Conservation (phyloP, 2,797 vertebrate species). For the Takifugu rubripes region DNA sequence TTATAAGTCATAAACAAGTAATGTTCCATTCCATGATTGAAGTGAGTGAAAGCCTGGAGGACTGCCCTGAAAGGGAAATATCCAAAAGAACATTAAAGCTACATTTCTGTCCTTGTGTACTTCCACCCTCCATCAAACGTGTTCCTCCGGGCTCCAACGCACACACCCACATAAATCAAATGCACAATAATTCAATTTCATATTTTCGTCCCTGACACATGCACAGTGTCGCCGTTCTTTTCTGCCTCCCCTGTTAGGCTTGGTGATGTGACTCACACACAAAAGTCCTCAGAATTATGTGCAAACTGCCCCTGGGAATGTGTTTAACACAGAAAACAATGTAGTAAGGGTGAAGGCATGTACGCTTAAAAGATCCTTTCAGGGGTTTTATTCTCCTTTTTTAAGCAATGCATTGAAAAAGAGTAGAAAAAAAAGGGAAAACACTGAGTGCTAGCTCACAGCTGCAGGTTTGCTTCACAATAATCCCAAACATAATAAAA, state of each 20-base stretch:
- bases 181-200: slow-evolving; percentile 64
- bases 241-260: slow-evolving; percentile 32
- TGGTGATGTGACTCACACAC: slow-evolving; percentile 55
- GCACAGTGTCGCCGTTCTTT: slow-evolving; percentile 52
- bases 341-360: background rate
- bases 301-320: slow-evolving; percentile 47
- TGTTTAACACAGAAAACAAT: slow-evolving; percentile 10
- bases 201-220: slow-evolving; percentile 56
- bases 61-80: slow-evolving; percentile 30
- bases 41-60: slow-evolving; percentile 3
- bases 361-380: slow-evolving; percentile 24
- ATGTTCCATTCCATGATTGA: slow-evolving; percentile 11
- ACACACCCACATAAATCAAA: slow-evolving; percentile 65
- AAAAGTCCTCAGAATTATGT: slow-evolving; percentile 38
- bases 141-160: slow-evolving; percentile 40
- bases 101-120: slow-evolving; percentile 36
- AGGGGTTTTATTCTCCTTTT: too few species aligned
- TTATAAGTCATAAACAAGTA: slow-evolving; percentile 11
- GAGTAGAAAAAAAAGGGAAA: slow-evolving; percentile 4
- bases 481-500: background rate
- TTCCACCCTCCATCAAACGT: slow-evolving; percentile 54
- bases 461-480: too few species aligned
- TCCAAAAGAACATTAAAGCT: slow-evolving; percentile 31
- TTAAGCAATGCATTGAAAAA: background rate
- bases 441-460: background rate